A percentile compares a stretch with the other conserved stretches of the same genome.
Conservation (phyloP, 2,797 vertebrate genomes). For the Poeciliopsis paucimaculata region DNA sequence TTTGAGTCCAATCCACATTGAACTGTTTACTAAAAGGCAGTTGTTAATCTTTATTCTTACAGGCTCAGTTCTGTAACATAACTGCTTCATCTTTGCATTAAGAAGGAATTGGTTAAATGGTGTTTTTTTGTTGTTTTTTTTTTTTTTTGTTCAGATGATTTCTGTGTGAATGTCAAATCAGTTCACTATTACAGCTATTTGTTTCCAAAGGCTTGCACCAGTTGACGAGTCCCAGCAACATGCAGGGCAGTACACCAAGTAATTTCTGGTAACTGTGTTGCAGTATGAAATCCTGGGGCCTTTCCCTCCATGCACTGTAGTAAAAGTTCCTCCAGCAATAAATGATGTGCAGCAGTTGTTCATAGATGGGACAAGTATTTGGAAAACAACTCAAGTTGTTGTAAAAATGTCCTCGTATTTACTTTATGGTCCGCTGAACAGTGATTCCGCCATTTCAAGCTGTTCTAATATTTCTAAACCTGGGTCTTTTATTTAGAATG, state of each 20-base stretch:
- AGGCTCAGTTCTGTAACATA: not conserved
- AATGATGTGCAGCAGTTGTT: not conserved
- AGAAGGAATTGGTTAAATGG: not conserved
- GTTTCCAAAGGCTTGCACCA: not conserved
- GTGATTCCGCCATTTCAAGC: not conserved
- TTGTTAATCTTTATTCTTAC: not conserved
- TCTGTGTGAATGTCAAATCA: not conserved
- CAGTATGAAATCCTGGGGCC: not conserved
- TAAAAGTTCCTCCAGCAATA: constrained; percentile 1
- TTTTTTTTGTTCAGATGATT: not conserved
- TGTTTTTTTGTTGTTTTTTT: not conserved
- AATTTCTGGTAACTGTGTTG: not conserved
- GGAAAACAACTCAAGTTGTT: not conserved
- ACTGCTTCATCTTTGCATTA: not conserved
- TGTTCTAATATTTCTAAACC: not conserved
- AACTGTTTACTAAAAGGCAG: not conserved
- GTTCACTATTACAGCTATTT: not conserved
- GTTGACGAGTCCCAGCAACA: not conserved
- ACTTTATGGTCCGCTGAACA: not conserved
- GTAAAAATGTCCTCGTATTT: not conserved
- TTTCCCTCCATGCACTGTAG: not conserved
- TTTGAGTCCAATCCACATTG: not conserved
- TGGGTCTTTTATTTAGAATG: not conserved
- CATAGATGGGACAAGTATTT: not conserved
- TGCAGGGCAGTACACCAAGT: constrained; percentile 6